A percentile compares a stretch with the other conserved stretches of the same genome.
These are phyloP conservation scores for Ellobium chinense DNA, from an alignment of 2,888 invertebrate species.

Conservation along the genomic window DNA sequence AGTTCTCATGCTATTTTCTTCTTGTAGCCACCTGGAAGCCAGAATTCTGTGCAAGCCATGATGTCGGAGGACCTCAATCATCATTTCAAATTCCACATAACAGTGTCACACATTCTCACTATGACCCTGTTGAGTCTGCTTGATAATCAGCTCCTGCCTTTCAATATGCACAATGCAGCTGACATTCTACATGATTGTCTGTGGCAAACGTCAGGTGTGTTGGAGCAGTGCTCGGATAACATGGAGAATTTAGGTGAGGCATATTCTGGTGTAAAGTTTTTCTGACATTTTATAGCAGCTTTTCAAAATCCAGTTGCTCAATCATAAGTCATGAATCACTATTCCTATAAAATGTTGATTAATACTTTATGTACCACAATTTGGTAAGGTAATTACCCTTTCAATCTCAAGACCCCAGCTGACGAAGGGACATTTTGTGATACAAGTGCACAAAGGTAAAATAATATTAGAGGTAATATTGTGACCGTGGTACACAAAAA, in stretches of 20 bases:
- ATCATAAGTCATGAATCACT: no score
- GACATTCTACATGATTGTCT: constrained; percentile 13
- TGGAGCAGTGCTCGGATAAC: constrained; percentile 44
- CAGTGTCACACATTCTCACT: constrained; percentile 53
- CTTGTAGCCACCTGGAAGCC: neutral
- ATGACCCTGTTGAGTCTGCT: constrained; percentile 52
- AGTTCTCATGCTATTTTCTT: no score
- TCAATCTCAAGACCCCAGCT: no score
- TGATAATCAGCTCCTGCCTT: constrained; percentile 53
- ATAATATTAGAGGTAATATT: no score
- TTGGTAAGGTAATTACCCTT: no score
- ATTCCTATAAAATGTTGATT: no score
- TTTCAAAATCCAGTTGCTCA: neutral
- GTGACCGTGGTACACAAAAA: no score
- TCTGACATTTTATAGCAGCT: neutral
- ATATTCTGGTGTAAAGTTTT: neutral
- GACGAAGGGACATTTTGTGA: no score
- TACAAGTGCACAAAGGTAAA: no score
- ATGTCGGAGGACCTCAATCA: constrained; percentile 43
- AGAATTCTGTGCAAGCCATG: constrained; percentile 39
- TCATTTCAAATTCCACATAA: constrained; percentile 57
- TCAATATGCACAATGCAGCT: constrained; percentile 32
- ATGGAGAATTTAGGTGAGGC: constrained; percentile 43
- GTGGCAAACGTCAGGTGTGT: constrained; percentile 41
- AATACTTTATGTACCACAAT: no score